phyloP scores from a whole-genome alignment of 2,888 invertebrate genomes.

The Lasius fuliginosus region DNA sequence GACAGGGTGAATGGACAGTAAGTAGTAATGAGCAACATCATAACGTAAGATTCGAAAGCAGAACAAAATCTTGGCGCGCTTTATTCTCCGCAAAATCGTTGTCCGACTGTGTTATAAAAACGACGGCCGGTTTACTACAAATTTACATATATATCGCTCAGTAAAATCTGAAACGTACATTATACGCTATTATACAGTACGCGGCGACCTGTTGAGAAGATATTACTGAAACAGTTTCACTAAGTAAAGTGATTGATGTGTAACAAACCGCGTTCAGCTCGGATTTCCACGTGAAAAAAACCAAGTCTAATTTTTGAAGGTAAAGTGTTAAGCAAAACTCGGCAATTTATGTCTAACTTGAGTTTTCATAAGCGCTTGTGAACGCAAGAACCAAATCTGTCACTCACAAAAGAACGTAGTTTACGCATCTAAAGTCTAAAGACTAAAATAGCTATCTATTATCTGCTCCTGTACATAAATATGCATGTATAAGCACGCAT shows the following conservation, averaged over 20 bases:
- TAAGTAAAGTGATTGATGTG: constrained; percentile 56
- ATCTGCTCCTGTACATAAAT: not conserved
- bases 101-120: constrained; percentile 57
- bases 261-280: constrained; percentile 19
- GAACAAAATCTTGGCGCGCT: constrained; percentile 37
- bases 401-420: not conserved
- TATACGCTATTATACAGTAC: constrained; percentile 43
- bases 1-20: constrained; percentile 18
- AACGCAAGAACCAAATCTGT: constrained; percentile 24
- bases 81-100: constrained; percentile 61
- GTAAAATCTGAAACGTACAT: constrained; percentile 49
- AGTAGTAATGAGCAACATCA: constrained; percentile 12
- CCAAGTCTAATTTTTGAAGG: constrained; percentile 28
- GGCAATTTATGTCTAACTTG: not conserved
- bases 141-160: constrained; percentile 71
- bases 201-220: constrained; percentile 34
- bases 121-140: constrained; percentile 65
- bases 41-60: constrained; percentile 15
- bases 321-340: not conserved
- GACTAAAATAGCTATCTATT: not conserved
- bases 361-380: not conserved
- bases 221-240: constrained; percentile 53
- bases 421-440: not conserved
- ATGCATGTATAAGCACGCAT: not conserved
- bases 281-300: constrained; percentile 34